Evolutionary conservation across 1,140 invertebrate genomes (phyloP).

Genomic region (Cherax quadricarinatus): DNA sequence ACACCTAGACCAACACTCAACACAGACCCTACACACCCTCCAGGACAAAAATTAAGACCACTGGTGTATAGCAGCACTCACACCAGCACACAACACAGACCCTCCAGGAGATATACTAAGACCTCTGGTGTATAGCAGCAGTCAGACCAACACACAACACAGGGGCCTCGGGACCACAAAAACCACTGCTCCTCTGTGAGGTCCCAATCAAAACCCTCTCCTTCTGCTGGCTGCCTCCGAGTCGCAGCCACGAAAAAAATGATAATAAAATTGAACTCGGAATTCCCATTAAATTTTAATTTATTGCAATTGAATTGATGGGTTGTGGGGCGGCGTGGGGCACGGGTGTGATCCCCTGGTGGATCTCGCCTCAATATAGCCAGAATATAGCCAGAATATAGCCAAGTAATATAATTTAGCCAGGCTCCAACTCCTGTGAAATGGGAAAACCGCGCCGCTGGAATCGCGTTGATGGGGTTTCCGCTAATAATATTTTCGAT

Average conservation of each 20-base stretch:
- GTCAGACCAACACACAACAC: background rate
- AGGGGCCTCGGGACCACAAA: background rate
- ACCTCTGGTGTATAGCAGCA: too few relatives aligned
- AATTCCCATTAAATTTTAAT: constrained; percentile 11
- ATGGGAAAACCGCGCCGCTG: background rate
- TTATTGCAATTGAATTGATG: constrained; percentile 10
- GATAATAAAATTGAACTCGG: too few relatives aligned
- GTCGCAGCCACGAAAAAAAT: background rate
- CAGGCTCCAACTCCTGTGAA: background rate
- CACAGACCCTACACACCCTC: too few relatives aligned
- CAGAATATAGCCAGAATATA: background rate
- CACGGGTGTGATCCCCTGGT: background rate
- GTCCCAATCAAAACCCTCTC: background rate
- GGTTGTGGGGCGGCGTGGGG: background rate
- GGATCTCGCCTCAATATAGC: background rate
- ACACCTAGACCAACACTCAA: too few relatives aligned
- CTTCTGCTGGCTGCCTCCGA: background rate
- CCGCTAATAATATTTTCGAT: constrained; percentile 18
- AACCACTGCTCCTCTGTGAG: background rate
- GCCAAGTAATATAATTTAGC: constrained; percentile 18
- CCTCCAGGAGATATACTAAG: too few relatives aligned
- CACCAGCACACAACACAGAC: background rate
- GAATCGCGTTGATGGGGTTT: background rate
- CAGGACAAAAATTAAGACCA: too few relatives aligned
- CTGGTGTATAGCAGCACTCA: too few relatives aligned